Base-by-base conservation (phyloP, 2,113 vertebrate genomes). In the Dissostichus mawsoni region DNA sequence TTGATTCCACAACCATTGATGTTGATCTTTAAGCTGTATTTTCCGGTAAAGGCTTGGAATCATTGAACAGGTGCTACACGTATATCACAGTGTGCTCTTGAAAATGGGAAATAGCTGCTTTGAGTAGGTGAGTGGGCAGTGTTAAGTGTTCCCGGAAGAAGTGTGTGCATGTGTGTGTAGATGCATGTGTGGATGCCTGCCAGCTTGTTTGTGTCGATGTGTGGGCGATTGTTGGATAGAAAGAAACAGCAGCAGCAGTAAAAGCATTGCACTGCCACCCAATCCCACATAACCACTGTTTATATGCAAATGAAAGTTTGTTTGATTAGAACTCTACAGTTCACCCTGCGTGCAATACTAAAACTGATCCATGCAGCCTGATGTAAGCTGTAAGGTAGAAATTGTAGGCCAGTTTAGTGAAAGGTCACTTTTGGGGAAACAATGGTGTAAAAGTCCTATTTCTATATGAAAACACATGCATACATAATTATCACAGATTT, bases 141-240 rank as follows among this genome's bases (percentile, higher is more conserved):
- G 80, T 79, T 76, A 79, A 90, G 82, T 88, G 83, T 87, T 87
- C 71, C 70, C 29, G 44, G 74, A 88, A 86, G 84, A 59, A 62
- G 76, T 56, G 64, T 67, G 14, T 52, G 66, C 59, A 36, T 33
- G 13, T 58, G 47, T 65, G 59, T 51, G 63, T 72, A 47, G 53
- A 52, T 69, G 56, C 7, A 48, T 68, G 67, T 69, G 41, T 69
- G 71, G 59, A 17, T 80, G 73, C 20, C 79, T 87, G 85, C 56
- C 66, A 87, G 88, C 69, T 41, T 89, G 80, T 88, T 83, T 89
- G 77, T 82, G 72, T 69, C 76, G 44, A 61, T 81, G 79, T 83
- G 90, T 91, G 88, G 87, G 90, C 84, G 91, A 82, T 29, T 76
- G 72, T 36, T 87, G 84, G 85, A 92, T 45, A 68, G 75, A 90